A percentile compares a stretch with the other conserved stretches of the same genome.
These are phyloP conservation scores for Microcebus griseorufus DNA, from an alignment of 2,113 vertebrate genomes.

Conservation along the genomic window DNA sequence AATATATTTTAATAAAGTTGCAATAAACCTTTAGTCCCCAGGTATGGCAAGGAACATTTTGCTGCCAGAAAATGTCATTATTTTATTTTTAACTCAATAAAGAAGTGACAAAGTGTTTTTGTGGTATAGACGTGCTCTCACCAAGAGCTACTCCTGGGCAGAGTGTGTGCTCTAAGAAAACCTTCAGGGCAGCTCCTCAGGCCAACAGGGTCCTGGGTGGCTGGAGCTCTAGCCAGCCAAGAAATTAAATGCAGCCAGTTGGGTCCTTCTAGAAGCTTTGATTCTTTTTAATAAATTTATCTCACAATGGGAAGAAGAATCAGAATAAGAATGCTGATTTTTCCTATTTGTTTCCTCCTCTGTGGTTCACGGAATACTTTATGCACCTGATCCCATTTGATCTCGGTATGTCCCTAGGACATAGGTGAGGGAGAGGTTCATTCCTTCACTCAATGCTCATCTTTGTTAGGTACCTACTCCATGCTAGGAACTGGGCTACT, in stretches of 20 bases:
- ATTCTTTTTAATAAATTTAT: neutral
- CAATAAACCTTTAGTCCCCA: constrained; percentile 75
- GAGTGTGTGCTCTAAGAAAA: neutral
- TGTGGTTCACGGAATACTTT: neutral
- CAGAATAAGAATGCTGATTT: neutral
- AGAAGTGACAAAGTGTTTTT: constrained; percentile 3
- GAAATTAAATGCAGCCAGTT: neutral
- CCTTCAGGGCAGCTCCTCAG: neutral
- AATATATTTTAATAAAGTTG: constrained; percentile 80
- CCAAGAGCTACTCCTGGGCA: neutral
- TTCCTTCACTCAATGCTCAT: neutral
- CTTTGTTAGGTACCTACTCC: neutral
- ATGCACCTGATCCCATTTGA: neutral
- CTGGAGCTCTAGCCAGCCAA: neutral
- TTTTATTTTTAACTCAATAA: constrained; percentile 74
- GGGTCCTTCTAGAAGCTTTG: neutral
- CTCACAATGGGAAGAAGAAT: neutral
- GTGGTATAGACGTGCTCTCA: neutral
- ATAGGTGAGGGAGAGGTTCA: neutral
- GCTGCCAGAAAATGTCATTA: constrained; percentile 69
- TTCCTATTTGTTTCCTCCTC: neutral
- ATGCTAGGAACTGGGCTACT: neutral
- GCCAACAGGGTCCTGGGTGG: neutral
- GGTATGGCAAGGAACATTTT: constrained; percentile 64
- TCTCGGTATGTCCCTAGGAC: neutral